These are phyloP conservation scores for Dryobota labecula DNA, from an alignment of 2,888 invertebrate species.

Conservation along the genomic window DNA sequence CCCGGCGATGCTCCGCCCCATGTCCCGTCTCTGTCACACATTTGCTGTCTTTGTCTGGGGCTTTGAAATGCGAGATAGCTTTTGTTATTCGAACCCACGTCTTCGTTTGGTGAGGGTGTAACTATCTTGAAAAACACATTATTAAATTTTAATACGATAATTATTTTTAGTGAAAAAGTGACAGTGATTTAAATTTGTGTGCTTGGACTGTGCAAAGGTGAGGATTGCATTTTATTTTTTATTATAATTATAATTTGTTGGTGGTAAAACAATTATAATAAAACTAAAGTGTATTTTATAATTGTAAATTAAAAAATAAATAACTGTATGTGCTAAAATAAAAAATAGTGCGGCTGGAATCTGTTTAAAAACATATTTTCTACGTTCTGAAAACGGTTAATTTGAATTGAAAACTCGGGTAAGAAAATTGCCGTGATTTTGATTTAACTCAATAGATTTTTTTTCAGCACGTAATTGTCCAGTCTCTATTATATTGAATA, in stretches of 20 bases:
- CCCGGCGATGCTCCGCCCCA: slow-evolving; percentile 78
- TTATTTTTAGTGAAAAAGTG: slow-evolving; percentile 58
- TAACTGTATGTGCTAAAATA: too few relatives aligned
- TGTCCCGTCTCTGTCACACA: slow-evolving; percentile 68
- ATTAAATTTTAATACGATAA: slow-evolving; percentile 63
- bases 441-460: too few relatives aligned
- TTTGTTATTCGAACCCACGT: slow-evolving; percentile 86
- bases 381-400: background rate
- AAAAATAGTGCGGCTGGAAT: background rate
- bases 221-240: slow-evolving; percentile 11
- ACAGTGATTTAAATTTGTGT: slow-evolving; percentile 45
- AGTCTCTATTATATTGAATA: too few relatives aligned
- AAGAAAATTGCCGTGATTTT: background rate
- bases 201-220: slow-evolving; percentile 52
- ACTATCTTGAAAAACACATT: slow-evolving; percentile 50
- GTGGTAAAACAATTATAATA: too few relatives aligned
- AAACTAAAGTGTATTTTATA: background rate
- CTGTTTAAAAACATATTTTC: background rate
- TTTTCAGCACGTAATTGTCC: background rate
- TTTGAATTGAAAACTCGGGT: background rate
- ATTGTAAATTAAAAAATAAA: too few relatives aligned
- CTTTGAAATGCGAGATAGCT: slow-evolving; percentile 80
- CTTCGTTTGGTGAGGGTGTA: slow-evolving; percentile 82
- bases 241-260: too few relatives aligned
- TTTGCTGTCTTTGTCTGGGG: slow-evolving; percentile 71